These are phyloP conservation scores for Hydrozoanthus tunicans DNA, from an alignment of 64 coral and sea anemone species.

Conservation along the genomic window DNA sequence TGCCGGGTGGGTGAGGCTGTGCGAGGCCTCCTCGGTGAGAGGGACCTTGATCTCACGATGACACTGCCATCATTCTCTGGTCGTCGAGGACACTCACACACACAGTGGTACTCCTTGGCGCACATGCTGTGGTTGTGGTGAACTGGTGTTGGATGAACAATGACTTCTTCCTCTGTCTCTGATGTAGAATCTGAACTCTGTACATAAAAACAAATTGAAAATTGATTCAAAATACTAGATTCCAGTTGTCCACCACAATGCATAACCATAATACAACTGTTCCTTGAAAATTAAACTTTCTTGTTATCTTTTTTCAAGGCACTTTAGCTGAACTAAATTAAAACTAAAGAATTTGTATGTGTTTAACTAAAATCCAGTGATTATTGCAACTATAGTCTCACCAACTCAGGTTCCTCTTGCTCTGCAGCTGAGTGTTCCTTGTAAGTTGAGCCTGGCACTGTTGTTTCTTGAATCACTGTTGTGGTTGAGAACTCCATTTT, in stretches of 20 bases:
- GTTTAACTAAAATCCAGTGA: no score
- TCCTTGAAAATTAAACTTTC: no score
- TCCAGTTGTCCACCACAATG: no score
- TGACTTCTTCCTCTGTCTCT: conserved; percentile 87
- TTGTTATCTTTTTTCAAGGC: no score
- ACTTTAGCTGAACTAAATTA: no score
- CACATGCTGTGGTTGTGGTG: conserved; percentile 64
- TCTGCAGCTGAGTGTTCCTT: background rate
- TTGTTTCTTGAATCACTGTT: conserved; percentile 90
- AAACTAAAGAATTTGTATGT: no score
- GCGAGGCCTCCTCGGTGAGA: conserved; percentile 83
- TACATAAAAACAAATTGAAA: conserved; percentile 4
- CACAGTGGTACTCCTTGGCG: conserved; percentile 71
- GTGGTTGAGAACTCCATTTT: conserved; percentile 95
- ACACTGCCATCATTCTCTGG: conserved; percentile 93
- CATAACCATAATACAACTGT: no score
- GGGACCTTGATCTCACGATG: conserved; percentile 81
- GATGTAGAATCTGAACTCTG: conserved; percentile 68
- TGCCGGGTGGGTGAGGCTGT: conserved; percentile 58
- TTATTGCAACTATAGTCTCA: background rate
- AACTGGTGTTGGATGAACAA: conserved; percentile 61
- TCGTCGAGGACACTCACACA: conserved; percentile 92
- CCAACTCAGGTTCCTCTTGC: background rate
- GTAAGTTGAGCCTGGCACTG: conserved; percentile 64
- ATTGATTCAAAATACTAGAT: background rate